Base-by-base conservation (phyloP, 1,140 invertebrate species). In the Eupeodes corollae region DNA sequence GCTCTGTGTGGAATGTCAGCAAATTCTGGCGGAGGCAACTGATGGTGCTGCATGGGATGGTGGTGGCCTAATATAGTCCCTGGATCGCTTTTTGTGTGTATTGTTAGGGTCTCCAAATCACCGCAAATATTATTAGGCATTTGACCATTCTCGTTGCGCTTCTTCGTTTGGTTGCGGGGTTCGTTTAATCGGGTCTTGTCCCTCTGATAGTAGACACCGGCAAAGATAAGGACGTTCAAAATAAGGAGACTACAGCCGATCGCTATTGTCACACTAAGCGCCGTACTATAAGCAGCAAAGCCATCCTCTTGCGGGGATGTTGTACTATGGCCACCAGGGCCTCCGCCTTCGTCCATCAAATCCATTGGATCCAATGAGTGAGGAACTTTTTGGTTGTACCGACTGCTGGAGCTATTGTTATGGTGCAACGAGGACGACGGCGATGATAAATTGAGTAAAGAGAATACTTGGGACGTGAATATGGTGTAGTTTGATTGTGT, bases 191-290 rank as follows among this genome's bases (percentile, higher is more conserved):
- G 73, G 14, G 83, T 80, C 61, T 91, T 90, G 59, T 94, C 89
- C 12, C 89, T 74, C 60, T 94, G 90, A 65, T 94, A 94, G 57
- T 92, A 95, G 0, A 95, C 88, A 2, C 90, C 91, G 31, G 89
- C 89, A 60, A 95, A 94, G 55, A 96, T 90, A 11, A 96, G 72
- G 1, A 94, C 84, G 61, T 95, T 95, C 8, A 95, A 70, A 51
- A 94, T 86, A 13, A 95, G 73, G 18, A 95, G 68, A 5, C 86
- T 89, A 56, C 89, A 91, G 3, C 92, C 92, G 46, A 96, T 91
- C n/a, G 90, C 90, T 53, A 96, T 90, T 2, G 90, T 94, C 0
- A 95, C 85, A 61, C 86, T 88, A 8, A 94, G 67, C 1, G 88
- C 88, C 0, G 89, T 91, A 0, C 85, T 88, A 59, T 91, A 91